These are phyloP conservation scores for Emydura subglobosa DNA, from an alignment of 2,113 vertebrate genomes.

Conservation along the genomic window DNA sequence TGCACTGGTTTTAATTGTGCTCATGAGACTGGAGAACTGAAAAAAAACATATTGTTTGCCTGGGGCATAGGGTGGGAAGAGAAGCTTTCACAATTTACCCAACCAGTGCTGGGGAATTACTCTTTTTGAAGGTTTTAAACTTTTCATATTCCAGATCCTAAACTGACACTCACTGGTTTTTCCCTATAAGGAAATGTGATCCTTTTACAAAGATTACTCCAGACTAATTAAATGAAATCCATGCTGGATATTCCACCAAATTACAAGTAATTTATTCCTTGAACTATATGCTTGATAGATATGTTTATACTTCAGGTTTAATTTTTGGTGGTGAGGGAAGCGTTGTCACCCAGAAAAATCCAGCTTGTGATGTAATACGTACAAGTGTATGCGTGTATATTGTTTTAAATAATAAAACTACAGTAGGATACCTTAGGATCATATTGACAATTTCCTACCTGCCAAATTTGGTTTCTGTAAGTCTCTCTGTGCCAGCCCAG, in stretches of 20 bases:
- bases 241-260: neutral
- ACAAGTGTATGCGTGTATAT: neutral
- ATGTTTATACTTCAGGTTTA: neutral
- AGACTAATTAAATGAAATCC: neutral
- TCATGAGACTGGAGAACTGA: neutral
- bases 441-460: neutral
- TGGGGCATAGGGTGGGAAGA: neutral
- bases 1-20: neutral
- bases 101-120: neutral
- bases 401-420: neutral
- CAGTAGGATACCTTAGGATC: neutral
- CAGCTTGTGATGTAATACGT: neutral
- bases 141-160: neutral
- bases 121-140: neutral
- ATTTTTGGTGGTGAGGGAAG: neutral
- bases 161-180: neutral
- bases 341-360: neutral
- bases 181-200: neutral
- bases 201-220: neutral
- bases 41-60: slow-evolving; percentile 3
- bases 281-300: neutral
- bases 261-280: neutral
- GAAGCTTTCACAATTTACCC: neutral
- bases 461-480: neutral
- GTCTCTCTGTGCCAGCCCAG: neutral